Evolutionary conservation across 2,888 invertebrate species (phyloP).

Genomic region (Halictus ligatus): DNA sequence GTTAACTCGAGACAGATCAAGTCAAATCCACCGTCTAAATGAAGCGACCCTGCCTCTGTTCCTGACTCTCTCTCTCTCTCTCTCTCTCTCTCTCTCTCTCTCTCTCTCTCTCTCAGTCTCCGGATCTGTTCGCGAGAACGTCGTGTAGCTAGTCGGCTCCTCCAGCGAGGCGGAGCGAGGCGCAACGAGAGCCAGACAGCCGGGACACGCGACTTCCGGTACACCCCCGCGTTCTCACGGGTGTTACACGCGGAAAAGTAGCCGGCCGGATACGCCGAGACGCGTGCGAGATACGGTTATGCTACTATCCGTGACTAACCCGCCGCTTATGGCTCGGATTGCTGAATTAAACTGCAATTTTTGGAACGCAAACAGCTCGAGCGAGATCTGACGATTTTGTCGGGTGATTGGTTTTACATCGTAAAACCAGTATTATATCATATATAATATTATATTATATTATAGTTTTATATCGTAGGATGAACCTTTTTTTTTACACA

Average conservation of each 20-base stretch:
- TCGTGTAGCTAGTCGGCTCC: not conserved
- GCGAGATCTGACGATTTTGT: not conserved
- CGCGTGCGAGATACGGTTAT: conserved; percentile 15
- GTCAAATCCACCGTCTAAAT: conserved; percentile 63
- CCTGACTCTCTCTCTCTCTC: not conserved
- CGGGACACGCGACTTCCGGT: conserved; percentile 5
- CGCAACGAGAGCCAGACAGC: conserved; percentile 17
- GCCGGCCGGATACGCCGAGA: conserved; percentile 39
- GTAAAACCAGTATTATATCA: too few species aligned
- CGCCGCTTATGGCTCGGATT: not conserved
- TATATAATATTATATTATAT: too few species aligned
- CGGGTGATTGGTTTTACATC: not conserved
- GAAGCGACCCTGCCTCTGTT: conserved; percentile 35
- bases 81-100: not conserved
- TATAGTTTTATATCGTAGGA: not conserved
- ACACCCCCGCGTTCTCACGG: conserved; percentile 67
- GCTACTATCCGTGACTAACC: not conserved
- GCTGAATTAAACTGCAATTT: not conserved
- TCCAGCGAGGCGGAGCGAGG: not conserved
- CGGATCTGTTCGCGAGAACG: not conserved
- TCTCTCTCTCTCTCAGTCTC: not conserved
- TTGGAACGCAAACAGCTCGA: not conserved
- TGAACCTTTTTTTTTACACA: not conserved
- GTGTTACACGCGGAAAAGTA: conserved; percentile 64
- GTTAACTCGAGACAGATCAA: conserved; percentile 63